Percentiles rank a stretch among this genome's conserved stretches.
Evolutionary conservation across 2,113 vertebrate genomes (phyloP).

Genomic region (human (Homo sapiens)): DNA sequence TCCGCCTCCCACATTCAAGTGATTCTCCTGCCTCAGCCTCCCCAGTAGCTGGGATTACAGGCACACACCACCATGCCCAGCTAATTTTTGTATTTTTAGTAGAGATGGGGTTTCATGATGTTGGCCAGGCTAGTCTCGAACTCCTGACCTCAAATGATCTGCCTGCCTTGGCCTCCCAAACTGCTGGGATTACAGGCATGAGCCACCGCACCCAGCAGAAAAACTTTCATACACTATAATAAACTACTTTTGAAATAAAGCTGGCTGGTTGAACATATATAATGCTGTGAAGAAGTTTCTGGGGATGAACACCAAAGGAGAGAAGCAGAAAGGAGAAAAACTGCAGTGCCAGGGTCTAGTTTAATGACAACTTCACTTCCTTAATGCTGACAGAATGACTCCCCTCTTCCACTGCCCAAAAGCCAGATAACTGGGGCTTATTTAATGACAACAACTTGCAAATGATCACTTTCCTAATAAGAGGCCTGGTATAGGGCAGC

Average conservation of each 20-base stretch:
- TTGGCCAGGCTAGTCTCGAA: no score
- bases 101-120: no score
- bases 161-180: no score
- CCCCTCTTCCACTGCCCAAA: background rate
- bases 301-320: background rate
- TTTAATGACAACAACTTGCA: background rate
- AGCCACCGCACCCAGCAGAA: background rate
- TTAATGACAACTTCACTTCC: background rate
- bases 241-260: constrained; percentile 23
- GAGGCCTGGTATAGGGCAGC: background rate
- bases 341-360: background rate
- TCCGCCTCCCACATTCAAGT: no score
- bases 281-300: constrained; percentile 6
- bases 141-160: no score
- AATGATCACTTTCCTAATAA: constrained; percentile 18
- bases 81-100: no score
- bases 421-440: background rate
- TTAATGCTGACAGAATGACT: background rate
- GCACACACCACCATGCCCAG: no score
- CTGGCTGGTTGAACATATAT: background rate
- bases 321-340: background rate
- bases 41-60: no score
- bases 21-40: no score
- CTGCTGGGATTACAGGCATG: no score
- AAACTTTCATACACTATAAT: background rate